phyloP scores from a whole-genome alignment of 2,888 invertebrate species.

The Eudasyphora cyanicolor region DNA sequence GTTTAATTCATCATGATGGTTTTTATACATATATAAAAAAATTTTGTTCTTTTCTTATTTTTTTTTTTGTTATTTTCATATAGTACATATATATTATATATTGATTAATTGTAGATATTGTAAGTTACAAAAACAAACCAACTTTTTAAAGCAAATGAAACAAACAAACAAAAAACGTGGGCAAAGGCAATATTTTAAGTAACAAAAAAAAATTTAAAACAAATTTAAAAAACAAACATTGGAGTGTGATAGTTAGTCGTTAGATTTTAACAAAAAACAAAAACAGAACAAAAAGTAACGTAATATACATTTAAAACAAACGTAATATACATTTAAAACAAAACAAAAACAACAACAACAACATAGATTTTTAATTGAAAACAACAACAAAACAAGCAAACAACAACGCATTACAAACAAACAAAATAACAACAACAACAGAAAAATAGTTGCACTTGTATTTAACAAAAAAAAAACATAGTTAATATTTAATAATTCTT shows the following conservation, averaged over 20 bases:
- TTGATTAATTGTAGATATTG: constrained; percentile 20
- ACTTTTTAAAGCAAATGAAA: constrained; percentile 45
- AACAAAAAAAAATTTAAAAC: constrained; percentile 27
- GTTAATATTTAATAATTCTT: not conserved
- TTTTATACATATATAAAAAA: not conserved
- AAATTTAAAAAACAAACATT: constrained; percentile 46
- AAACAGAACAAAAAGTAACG: constrained; percentile 42
- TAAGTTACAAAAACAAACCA: constrained; percentile 5
- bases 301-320: constrained; percentile 13
- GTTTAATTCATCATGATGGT: constrained; percentile 1
- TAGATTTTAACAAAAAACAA: constrained; percentile 54
- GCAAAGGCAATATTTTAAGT: constrained; percentile 66
- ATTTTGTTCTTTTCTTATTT: constrained; percentile 3
- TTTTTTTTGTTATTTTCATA: constrained; percentile 31
- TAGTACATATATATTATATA: not conserved
- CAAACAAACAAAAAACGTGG: constrained; percentile 44
- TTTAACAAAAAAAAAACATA: constrained; percentile 9
- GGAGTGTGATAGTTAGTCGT: constrained; percentile 70
- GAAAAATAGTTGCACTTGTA: constrained; percentile 33
- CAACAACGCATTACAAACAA: constrained; percentile 53
- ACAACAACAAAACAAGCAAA: constrained; percentile 32
- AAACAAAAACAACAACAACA: constrained; percentile 31
- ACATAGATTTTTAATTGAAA: constrained; percentile 43
- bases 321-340: too few species aligned
- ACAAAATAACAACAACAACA: not conserved